Conservation (phyloP, 2,113 vertebrate genomes). For the Cyanoliseus patagonus region DNA sequence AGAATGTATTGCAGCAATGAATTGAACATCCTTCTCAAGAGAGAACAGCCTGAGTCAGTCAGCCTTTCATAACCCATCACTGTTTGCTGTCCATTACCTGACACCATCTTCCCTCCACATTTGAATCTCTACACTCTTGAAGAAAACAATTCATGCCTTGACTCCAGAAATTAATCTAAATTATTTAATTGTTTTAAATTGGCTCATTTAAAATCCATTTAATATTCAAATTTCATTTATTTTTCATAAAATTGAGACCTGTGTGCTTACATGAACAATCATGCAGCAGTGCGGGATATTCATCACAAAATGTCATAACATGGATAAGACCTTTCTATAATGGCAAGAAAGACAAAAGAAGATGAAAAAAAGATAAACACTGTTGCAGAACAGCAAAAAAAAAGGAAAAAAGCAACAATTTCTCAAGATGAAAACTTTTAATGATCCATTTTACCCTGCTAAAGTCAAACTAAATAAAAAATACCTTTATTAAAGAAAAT, state of each 20-base stretch:
- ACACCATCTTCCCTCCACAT: not conserved
- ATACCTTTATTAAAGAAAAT: not conserved
- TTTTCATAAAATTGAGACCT: not conserved
- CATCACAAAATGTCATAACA: not conserved
- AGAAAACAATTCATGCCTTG: fast-evolving
- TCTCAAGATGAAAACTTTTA: not conserved
- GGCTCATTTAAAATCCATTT: not conserved
- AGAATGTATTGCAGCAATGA: not conserved
- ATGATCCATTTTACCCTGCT: not conserved
- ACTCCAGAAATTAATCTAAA: not conserved
- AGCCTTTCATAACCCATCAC: not conserved
- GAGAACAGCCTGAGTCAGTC: not conserved
- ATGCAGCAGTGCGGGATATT: not conserved
- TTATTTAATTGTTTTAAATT: not conserved
- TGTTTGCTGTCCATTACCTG: not conserved
- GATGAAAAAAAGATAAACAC: not conserved
- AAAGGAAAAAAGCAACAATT: not conserved
- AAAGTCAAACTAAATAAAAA: not conserved
- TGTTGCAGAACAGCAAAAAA: not conserved
- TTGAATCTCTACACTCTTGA: not conserved
- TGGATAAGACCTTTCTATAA: not conserved
- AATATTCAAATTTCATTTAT: not conserved
- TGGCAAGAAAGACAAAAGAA: not conserved
- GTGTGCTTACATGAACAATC: not conserved
- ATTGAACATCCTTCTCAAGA: not conserved